Evolutionary conservation across 2,113 vertebrate genomes (phyloP).

Genomic region (Geothlypis trichas): DNA sequence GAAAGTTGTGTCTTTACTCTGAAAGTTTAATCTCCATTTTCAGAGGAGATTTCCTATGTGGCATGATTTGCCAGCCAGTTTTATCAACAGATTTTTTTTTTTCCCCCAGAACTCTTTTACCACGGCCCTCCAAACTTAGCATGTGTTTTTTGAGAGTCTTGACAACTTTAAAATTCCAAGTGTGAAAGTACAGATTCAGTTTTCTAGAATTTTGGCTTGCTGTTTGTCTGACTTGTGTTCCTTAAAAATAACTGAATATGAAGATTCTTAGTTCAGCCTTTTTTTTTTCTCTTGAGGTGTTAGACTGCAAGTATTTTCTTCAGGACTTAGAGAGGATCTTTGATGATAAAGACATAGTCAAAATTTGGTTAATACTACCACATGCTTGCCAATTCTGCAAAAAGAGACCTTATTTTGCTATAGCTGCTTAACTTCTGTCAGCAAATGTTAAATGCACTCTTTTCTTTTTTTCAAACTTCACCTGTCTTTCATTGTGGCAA

Average conservation of each 20-base stretch:
- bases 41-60: background rate
- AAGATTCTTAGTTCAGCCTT: background rate
- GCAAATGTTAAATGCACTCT: background rate
- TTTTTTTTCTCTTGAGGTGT: background rate
- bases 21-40: background rate
- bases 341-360: background rate
- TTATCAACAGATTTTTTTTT: background rate
- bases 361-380: background rate
- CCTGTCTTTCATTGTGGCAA: background rate
- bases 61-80: background rate
- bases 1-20: background rate
- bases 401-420: background rate
- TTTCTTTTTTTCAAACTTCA: background rate
- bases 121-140: background rate
- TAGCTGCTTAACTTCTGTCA: background rate
- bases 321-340: background rate
- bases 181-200: constrained; percentile 26
- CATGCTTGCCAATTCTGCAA: background rate
- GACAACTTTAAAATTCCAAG: constrained; percentile 20
- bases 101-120: background rate
- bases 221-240: constrained; percentile 33
- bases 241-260: constrained; percentile 25
- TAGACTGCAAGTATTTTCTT: background rate
- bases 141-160: constrained; percentile 9
- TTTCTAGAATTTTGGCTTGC: constrained; percentile 5